A percentile compares a stretch with the other conserved stretches of the same genome.
Evolutionary conservation across 2,797 vertebrate genomes (phyloP).

Genomic region (Sarcoramphus papa): DNA sequence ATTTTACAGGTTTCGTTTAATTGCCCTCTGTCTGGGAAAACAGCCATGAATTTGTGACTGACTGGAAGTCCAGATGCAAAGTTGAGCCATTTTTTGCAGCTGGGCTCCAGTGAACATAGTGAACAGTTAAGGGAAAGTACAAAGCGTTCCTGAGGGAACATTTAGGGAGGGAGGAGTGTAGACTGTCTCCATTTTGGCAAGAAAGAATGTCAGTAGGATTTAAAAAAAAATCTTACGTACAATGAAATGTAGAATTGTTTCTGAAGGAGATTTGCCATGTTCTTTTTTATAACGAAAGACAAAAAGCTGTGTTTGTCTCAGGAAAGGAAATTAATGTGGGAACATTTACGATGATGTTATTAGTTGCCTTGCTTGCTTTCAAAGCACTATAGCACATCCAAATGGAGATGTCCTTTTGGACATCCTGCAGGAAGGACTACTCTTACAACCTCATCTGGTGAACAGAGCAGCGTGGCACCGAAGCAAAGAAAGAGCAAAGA

Average conservation of each 20-base stretch:
- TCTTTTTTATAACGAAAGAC: background rate
- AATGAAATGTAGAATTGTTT: background rate
- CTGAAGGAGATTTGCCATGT: background rate
- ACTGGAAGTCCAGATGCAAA: conserved; percentile 32
- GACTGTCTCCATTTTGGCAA: background rate
- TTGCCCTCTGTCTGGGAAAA: conserved; percentile 26
- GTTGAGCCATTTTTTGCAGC: background rate
- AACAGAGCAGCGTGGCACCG: background rate
- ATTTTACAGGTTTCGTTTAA: conserved; percentile 20
- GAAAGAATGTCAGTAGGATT: background rate
- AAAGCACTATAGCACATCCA: background rate
- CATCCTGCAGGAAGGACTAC: background rate
- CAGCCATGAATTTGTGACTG: background rate
- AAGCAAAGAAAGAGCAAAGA: background rate
- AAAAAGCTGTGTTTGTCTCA: background rate
- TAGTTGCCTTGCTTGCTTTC: background rate
- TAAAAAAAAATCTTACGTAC: background rate
- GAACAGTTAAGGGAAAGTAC: conserved; percentile 36
- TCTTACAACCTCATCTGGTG: background rate
- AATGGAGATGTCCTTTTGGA: background rate
- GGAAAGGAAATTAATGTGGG: background rate
- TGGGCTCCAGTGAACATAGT: background rate
- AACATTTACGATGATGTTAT: background rate
- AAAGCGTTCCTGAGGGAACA: background rate
- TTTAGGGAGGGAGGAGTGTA: background rate